Evolutionary conservation across 2,888 invertebrate genomes (phyloP), one percentile per base, ranked within the genome.

Genomic region (Patella pellucida): DNA sequence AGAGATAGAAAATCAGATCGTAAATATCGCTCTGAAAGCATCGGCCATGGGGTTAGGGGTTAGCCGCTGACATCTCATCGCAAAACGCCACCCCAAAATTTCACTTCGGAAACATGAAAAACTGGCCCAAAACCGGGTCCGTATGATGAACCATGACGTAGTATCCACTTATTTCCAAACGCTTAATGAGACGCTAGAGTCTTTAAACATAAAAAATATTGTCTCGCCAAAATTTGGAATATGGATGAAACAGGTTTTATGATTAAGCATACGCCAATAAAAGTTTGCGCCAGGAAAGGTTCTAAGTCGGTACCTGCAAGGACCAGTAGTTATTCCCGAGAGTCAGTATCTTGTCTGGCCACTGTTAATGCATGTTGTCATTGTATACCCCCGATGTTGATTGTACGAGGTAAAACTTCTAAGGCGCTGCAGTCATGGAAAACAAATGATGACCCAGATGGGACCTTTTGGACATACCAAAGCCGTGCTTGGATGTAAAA

Each of bases 321-420:
- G 56, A 31, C 52, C n/a, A n/a, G n/a, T n/a, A n/a, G n/a, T n/a
- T n/a, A n/a, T n/a, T n/a, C n/a, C n/a, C n/a, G n/a, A n/a, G n/a
- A n/a, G n/a, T n/a, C 73, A 2, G 68, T 81, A 3, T 77, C 79
- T 14, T 74, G 77, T n/a, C n/a, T n/a, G n/a, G n/a, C n/a, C n/a
- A n/a, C n/a, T n/a, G n/a, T n/a, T n/a, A n/a, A n/a, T n/a, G n/a
- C n/a, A n/a, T n/a, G n/a, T n/a, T n/a, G 79, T 3, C 3, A 14
- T 1, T 27, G 27, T 23, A 71, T 81, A 3, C 78, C 79, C 19
- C 74, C 71, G 1, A 76, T 74, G 23, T 68, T 78, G 14, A 52
- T 79, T 15, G 52, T 81, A 14, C 76, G 76, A 14, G 79, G 81
- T 4, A 79, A 81, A 73, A 75, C 76, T 1, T 56, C 68, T 2